Evolutionary conservation across 2,888 invertebrate species (phyloP), one percentile per base, ranked within the genome.

Genomic region (Sisyra terminalis): DNA sequence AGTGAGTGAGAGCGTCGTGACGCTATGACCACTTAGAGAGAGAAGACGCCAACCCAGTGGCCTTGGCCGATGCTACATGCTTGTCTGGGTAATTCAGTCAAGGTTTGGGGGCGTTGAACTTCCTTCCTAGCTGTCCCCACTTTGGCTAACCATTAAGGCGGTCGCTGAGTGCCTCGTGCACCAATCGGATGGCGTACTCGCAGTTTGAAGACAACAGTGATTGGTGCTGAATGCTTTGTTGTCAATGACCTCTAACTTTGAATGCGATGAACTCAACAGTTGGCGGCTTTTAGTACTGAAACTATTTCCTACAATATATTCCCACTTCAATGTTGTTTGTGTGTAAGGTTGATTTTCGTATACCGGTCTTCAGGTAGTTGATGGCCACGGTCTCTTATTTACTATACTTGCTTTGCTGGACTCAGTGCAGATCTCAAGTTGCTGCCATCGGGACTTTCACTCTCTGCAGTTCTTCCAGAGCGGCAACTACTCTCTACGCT

Each of bases 61-160:
- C 75, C 76, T 75, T 76, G 75, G 75, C 78, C 75, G 64, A 56
- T 55, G 61, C 58, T 57, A 59, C 59, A 46, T 46, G 60, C 60
- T 57, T 61, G 65, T 66, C 66, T 70, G 71, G 71, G 78, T 80
- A 75, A 80, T 73, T 80, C 78, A 79, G 79, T 79, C 79, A 81
- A 81, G 81, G 81, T 81, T 80, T 77, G 77, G 69, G 73, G 78
- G 73, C 79, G 77, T 76, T 78, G 80, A 79, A 78, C 79, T 75
- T 65, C 60, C 63, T 61, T 57, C 58, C 56, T 57, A 56, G 54
- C 50, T 49, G 51, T 16, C 40, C 40, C 40, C 40, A 40, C 46
- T 17, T 65, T 52, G 55, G 55, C 58, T 48, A 61, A 58, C 58
- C 60, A 52, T 64, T 59, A 54, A 58, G 54, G 65, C 55, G 58